phyloP scores from a whole-genome alignment of 2,888 invertebrate genomes.

The Nomada hirtipes region DNA sequence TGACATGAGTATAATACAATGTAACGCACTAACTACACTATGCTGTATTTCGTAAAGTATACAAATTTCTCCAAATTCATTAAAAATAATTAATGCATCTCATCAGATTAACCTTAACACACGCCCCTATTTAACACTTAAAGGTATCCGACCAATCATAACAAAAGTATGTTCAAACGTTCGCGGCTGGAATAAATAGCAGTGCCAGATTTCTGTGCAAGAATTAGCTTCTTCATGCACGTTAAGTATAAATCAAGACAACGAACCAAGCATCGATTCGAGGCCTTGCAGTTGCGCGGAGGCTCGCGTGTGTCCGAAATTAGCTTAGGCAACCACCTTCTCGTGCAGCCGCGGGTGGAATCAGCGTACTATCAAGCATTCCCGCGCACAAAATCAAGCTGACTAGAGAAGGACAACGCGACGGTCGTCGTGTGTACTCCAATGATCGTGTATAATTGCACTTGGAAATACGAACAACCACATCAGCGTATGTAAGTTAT shows the following conservation, averaged over 20 bases:
- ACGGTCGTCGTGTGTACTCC: constrained; percentile 1
- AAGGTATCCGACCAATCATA: too few species aligned
- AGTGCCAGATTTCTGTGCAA: constrained; percentile 25
- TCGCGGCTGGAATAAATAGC: constrained; percentile 44
- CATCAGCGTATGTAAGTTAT: too few species aligned
- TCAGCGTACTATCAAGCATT: constrained; percentile 28
- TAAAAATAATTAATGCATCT: not conserved
- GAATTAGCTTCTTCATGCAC: constrained; percentile 63
- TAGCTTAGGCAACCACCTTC: constrained; percentile 62
- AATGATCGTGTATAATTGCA: constrained; percentile 47
- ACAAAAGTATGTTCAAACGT: not conserved
- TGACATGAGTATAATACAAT: too few species aligned
- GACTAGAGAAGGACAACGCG: not conserved
- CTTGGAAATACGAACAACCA: constrained; percentile 42
- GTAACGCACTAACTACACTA: too few species aligned
- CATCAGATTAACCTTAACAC: not conserved
- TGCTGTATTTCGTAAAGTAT: too few species aligned
- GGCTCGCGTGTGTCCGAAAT: constrained; percentile 71
- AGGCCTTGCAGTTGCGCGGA: constrained; percentile 9
- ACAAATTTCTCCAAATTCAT: too few species aligned
- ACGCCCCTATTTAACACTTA: too few species aligned
- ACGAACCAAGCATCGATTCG: constrained; percentile 70
- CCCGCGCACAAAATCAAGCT: constrained; percentile 15
- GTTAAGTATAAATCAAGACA: constrained; percentile 72
- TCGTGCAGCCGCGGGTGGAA: constrained; percentile 47